Conservation (phyloP, 2,113 vertebrate species). For the Chionodraco myersi region DNA sequence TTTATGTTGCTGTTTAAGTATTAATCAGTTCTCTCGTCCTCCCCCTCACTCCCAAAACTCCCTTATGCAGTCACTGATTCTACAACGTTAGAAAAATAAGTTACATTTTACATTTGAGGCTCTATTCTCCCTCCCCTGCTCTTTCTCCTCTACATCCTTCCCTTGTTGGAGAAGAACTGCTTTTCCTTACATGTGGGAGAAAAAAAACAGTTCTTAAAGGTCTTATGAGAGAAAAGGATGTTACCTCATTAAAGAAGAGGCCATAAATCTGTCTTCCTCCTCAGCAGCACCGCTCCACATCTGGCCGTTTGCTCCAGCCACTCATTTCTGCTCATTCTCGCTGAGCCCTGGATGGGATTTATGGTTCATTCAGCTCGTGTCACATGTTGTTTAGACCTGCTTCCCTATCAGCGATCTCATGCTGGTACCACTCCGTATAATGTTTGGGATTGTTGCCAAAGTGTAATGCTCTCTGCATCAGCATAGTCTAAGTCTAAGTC, state of each 20-base stretch:
- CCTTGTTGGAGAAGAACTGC: constrained; percentile 45
- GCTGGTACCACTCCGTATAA: constrained; percentile 33
- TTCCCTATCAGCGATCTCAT: constrained; percentile 35
- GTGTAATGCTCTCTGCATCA: not conserved
- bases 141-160: constrained; percentile 8
- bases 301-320: constrained; percentile 71
- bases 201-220: constrained; percentile 74
- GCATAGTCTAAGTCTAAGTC: not conserved
- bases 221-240: constrained; percentile 85
- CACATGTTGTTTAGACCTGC: constrained; percentile 59
- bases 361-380: constrained; percentile 60
- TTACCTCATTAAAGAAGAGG: constrained; percentile 84
- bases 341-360: constrained; percentile 69
- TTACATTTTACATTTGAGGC: constrained; percentile 14
- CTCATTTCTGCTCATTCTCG: constrained; percentile 64
- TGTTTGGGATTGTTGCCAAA: constrained; percentile 38
- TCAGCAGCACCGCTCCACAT: constrained; percentile 81
- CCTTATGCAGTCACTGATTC: constrained; percentile 21
- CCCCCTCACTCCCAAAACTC: constrained; percentile 48
- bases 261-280: constrained; percentile 81
- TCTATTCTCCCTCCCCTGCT: not conserved
- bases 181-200: constrained; percentile 74
- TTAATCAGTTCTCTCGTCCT: constrained; percentile 31
- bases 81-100: constrained; percentile 28
- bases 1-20: constrained; percentile 45